Conservation (phyloP, 37 sponge, comb jelly and placozoan species). For the Spongia lamella region DNA sequence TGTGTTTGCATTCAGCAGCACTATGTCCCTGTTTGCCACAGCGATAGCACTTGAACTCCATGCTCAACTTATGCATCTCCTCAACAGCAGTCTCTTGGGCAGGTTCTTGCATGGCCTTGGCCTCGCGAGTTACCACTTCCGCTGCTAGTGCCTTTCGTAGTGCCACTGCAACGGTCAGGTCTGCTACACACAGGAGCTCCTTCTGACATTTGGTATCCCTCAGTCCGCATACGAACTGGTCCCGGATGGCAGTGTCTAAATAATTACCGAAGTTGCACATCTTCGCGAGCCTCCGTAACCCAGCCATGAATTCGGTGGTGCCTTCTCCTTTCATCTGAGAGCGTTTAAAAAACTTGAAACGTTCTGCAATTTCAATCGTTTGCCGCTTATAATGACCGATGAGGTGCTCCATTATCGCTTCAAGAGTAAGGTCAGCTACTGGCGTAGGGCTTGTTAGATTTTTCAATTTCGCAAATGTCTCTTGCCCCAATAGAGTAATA, state of each 20-base stretch:
- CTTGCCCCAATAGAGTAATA: neutral
- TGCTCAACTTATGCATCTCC: neutral
- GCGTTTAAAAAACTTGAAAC: neutral
- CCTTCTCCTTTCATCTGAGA: neutral
- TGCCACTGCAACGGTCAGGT: neutral
- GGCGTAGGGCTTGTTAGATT: neutral
- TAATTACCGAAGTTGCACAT: slow-evolving; percentile 2
- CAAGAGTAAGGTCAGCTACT: neutral
- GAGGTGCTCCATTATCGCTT: too few relatives aligned
- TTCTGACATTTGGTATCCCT: neutral
- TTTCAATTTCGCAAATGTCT: neutral
- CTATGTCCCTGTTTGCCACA: neutral
- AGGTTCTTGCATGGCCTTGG: too few relatives aligned
- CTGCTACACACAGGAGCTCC: neutral
- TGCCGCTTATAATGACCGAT: neutral
- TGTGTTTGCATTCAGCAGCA: neutral
- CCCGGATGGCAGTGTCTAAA: neutral
- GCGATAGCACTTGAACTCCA: neutral
- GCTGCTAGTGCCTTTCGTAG: neutral
- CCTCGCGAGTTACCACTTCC: neutral
- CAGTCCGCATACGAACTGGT: neutral
- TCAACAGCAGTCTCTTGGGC: neutral
- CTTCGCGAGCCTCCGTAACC: neutral
- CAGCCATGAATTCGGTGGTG: neutral
- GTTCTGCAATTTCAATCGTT: slow-evolving; percentile 7